Conservation (phyloP, 1,140 invertebrate species). For the Cyclargus thomasi region DNA sequence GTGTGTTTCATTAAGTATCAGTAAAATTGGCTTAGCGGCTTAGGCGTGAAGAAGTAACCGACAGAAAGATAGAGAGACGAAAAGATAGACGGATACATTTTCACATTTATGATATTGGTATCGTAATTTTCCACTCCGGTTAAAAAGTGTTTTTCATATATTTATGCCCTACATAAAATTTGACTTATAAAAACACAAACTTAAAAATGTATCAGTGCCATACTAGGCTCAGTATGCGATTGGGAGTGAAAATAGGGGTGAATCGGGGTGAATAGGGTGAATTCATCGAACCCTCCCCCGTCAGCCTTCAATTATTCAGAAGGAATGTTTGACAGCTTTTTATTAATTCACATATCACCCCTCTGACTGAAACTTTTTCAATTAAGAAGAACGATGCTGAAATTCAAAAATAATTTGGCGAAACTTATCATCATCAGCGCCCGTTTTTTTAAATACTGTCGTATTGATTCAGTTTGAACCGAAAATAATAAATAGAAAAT, state of each 20-base stretch:
- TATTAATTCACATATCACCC: conserved; percentile 51
- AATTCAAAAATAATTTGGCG: conserved; percentile 15
- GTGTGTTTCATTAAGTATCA: too few relatives aligned
- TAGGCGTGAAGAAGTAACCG: too few relatives aligned
- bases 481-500: too few relatives aligned
- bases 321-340: conserved; percentile 41
- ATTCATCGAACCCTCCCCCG: not conserved
- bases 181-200: not conserved
- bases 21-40: too few relatives aligned
- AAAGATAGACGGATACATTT: too few relatives aligned
- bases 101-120: too few relatives aligned
- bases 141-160: too few relatives aligned
- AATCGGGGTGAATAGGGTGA: not conserved
- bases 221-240: not conserved
- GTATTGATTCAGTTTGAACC: too few relatives aligned
- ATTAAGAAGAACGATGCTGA: conserved; percentile 43
- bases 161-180: too few relatives aligned
- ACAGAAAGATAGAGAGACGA: too few relatives aligned
- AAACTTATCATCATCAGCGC: not conserved
- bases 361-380: conserved; percentile 52
- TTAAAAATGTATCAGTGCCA: not conserved
- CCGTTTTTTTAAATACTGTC: too few relatives aligned
- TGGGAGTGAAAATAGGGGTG: not conserved
- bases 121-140: too few relatives aligned
- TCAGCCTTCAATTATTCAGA: conserved; percentile 38